Base-by-base conservation (phyloP, 2,888 invertebrate species). In the Parapristionchus giblindavisi region DNA sequence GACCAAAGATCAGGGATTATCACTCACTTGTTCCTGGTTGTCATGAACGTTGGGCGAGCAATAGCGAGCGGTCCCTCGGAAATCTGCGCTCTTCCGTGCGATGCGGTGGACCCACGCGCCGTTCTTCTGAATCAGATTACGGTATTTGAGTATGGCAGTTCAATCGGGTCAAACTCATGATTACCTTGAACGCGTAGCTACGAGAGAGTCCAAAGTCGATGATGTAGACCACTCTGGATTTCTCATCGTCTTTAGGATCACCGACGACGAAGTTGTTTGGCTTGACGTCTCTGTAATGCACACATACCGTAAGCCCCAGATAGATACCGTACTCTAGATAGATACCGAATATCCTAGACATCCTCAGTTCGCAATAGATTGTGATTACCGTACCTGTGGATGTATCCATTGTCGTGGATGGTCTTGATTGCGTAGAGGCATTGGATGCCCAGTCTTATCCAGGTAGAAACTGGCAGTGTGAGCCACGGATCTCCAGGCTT, bases 31-130 rank as follows among this genome's bases (percentile, higher is more conserved):
- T 75, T 86, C 86, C 58, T 72, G 75, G 3, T 77, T 73, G 24
- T 76, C 29, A 61, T 84, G 83, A 43, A 86, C 85, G 56, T 78
- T 80, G 8, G 83, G 81, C 17, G 84, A 81, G 11, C 81, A 81
- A 77, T 86, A 86, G 54, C 84, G 80, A 17, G 80, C 78, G 1
- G 85, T 85, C 56, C 85, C 85, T 34, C 85, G 82, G 76, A 85
- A 85, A 60, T 85, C 85, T 58, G 81, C 82, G 8, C 77, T 77
- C 14, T 78, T 80, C 24, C 85, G 80, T n/a, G 85, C 84, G 43
- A 77, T 61, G 8, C 84, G 78, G 21, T 77, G 77, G 27, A 77
- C 60, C 82, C 80, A 85, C 27, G 32, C 51, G 6, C 51, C 51
- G 17, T 32, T 66, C 34, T 48, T 38, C 38, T 48, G 43, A 1